These are phyloP conservation scores for Diplolepis rosae DNA, from an alignment of 2,888 invertebrate genomes.

Conservation along the genomic window DNA sequence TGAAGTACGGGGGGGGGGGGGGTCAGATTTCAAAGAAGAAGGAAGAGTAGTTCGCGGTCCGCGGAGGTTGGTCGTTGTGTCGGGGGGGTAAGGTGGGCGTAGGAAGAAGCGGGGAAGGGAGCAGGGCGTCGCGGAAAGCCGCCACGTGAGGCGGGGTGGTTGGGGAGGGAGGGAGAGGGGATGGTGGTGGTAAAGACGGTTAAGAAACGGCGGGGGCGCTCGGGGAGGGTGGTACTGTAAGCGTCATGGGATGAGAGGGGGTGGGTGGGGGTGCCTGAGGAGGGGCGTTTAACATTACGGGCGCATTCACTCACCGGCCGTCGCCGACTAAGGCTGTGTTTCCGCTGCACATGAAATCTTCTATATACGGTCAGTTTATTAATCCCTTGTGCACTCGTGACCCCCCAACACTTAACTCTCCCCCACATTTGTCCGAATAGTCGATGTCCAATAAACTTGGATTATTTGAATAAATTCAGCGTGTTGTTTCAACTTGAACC, in stretches of 20 bases:
- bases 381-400: conserved; percentile 43
- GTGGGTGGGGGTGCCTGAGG: conserved; percentile 59
- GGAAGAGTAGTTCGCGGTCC: conserved; percentile 44
- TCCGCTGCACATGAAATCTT: conserved; percentile 50
- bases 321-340: conserved; percentile 66
- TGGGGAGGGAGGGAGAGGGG: conserved; percentile 42
- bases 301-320: conserved; percentile 72
- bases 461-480: neutral
- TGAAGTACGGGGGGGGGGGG: conserved; percentile 6
- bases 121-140: conserved; percentile 41
- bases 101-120: conserved; percentile 34
- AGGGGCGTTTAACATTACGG: conserved; percentile 70
- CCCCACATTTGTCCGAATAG: neutral
- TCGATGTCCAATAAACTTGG: neutral
- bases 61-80: conserved; percentile 38
- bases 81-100: conserved; percentile 51
- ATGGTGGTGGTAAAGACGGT: conserved; percentile 22
- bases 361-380: conserved; percentile 65
- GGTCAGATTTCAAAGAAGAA: conserved; percentile 37
- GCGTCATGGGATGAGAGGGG: conserved; percentile 42
- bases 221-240: conserved; percentile 36
- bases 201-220: conserved; percentile 31
- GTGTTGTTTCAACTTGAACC: neutral
- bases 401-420: neutral
- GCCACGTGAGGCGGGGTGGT: conserved; percentile 48